Evolutionary conservation across 1,140 invertebrate genomes (phyloP), one percentile per base, ranked within the genome.

Genomic region (Diprion similis): DNA sequence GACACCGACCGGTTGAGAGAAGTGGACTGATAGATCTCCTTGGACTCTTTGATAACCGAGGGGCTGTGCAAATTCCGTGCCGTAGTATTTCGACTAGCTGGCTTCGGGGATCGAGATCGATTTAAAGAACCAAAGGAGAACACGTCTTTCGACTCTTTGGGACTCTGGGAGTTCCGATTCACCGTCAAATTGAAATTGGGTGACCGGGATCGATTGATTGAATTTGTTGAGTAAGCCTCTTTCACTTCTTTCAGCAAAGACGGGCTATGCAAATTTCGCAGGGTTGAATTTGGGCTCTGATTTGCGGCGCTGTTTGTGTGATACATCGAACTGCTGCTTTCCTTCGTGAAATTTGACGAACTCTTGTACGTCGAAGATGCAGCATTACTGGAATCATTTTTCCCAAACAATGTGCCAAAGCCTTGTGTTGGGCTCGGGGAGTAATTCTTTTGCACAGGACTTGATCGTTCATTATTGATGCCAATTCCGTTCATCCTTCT

Each of bases 401-500:
- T 59, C 24, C 24, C 24, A 9, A 59, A 4, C 11, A 15, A 17
- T 15, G 51, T 15, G 45, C 82, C 80, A 46, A 78, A 78, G 46
- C 79, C 78, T 51, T 81, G 83, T 1, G 80, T 84, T 0, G 86
- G 85, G 8, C 79, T 76, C 8, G 83, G 76, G 6, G 82, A 80
- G 19, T 82, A 84, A 24, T 76, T 78, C n/a, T 79, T 83, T 48
- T 82, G 83, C 0, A 79, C 76, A 10, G 82, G 82, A 72, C 80
- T 86, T 7, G 73, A 73, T 6, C 85, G 82, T 0, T 73, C 73
- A 4, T 65, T 71, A 0, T 78, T 75, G 10, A 84, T 68, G 46
- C 85, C 86, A 11, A 86, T n/a, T 1, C 85, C 85, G 46, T 87
- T 88, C 84, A 85, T 86, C 67, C 82, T 81, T 66, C 82, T 82